These are phyloP conservation scores for Xiphophorus birchmanni DNA, from an alignment of 2,797 vertebrate genomes.

Conservation along the genomic window DNA sequence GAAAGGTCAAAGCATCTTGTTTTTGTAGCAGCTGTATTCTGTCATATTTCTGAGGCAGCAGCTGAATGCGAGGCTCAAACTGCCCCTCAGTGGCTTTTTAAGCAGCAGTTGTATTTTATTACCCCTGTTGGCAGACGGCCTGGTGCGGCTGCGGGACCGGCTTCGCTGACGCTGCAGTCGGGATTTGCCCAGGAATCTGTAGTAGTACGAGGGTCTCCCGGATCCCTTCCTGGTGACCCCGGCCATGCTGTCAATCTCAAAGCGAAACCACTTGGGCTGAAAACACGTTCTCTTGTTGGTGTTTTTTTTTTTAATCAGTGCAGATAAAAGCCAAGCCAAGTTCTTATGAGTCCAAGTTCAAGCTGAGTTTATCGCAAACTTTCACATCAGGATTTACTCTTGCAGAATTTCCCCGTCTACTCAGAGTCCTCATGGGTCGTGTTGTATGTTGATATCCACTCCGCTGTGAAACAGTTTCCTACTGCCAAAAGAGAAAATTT, in stretches of 20 bases:
- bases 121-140: conserved; percentile 88
- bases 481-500: conserved; percentile 23
- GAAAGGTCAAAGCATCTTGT: background rate
- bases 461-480: conserved; percentile 35
- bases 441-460: conserved; percentile 32
- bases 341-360: conserved; percentile 19
- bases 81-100: conserved; percentile 29
- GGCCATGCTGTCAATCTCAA: conserved; percentile 83
- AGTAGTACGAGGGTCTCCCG: conserved; percentile 95
- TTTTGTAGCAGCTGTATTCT: background rate
- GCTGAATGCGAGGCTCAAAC: conserved; percentile 5
- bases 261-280: conserved; percentile 7
- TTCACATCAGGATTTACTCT: conserved; percentile 32
- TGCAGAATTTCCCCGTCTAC: conserved; percentile 22
- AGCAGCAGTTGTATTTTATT: conserved; percentile 64
- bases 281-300: conserved; percentile 14
- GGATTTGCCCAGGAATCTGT: conserved; percentile 93
- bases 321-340: conserved; percentile 32
- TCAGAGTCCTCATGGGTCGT: conserved; percentile 31
- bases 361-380: conserved; percentile 22
- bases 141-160: conserved; percentile 93
- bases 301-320: conserved; percentile 24
- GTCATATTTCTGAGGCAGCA: background rate
- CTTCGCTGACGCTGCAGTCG: conserved; percentile 96
- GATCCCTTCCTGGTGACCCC: conserved; percentile 91